Base-by-base conservation (phyloP, 2,888 invertebrate species). In the Microplitis manilae region DNA sequence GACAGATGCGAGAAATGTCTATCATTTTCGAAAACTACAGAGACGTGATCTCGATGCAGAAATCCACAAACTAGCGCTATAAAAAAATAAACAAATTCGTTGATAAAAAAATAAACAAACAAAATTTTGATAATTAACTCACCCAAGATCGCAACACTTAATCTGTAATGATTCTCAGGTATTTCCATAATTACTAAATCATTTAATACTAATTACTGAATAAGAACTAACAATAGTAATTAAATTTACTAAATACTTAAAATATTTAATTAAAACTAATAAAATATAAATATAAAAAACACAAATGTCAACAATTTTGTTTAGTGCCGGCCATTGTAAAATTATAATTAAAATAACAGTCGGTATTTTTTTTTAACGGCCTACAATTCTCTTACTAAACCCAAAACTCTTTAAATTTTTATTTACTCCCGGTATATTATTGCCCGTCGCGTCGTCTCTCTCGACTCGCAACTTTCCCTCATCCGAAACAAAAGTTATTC, bases 1-100 rank as follows among this genome's bases (percentile, higher is more conserved):
- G 96, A 95, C 70, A 97, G 91, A 86, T 96, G 94, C 0, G 95
- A 95, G 91, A 97, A 97, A 89, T 96, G 95, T 6, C 94, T 92
- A 87, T 95, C 94, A 88, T 94, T 95, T 90, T 97, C 97, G 89
- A 96, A 97, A 82, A 97, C 91, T 4, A 90, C 90, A 0, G 93
- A 92, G 0, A 95, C 94, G 90, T 96, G 95, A 85, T 92, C 92
- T 83, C 92, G 92, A 87, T 95, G 94, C 8, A 93, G 84, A 80
- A 91, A 90, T 64, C 93, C 94, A 62, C 93, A 89, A 13, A 90
- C 86, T n/a, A 92, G 82, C n/a, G 93, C 94, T 94, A 90, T 1
- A 50, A 73, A 67, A 40, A 7, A 73, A 8, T 7, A 41, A 39
- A 13, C 8, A 4, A 59, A 41, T 30, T 30, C 30, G 30, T 30